Evolutionary conservation across 2,888 invertebrate species (phyloP), one percentile per base, ranked within the genome.

Genomic region (Mongoloraphidia duomilia): DNA sequence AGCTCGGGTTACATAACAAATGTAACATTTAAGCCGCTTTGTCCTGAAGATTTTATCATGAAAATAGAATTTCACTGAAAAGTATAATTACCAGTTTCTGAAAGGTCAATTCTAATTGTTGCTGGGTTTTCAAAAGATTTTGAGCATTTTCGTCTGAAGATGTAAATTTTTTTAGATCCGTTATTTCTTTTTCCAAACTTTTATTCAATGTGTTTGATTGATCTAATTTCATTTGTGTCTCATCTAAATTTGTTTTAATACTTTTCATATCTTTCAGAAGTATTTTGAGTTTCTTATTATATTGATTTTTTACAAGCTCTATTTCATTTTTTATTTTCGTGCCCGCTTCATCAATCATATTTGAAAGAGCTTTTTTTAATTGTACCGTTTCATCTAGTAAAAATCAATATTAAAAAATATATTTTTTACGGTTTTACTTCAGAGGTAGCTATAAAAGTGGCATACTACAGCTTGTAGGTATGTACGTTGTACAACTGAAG

Each of bases 261-360:
- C 71, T 71, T 55, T 72, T 72, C 10, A 80, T 72, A 54, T 80
- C 77, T 9, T 67, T 59, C 12, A 73, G 58, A 66, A 79, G 72
- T 44, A 73, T 74, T 43, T 76, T 67, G 11, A 76, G 62, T 60
- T 77, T 80, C 45, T 74, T 74, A 34, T 75, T 73, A 55, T 77
- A 78, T 53, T 72, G 73, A 3, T 73, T 68, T 59, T 72, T 79
- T 0, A 78, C 62, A 46, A 69, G 68, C 6, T 70, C 70, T 44
- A 80, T 65, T 62, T 85, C 80, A n/a, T 60, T 67, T 56, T 76
- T 76, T 38, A 76, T 70, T 52, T 70, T 72, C 1, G 65, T 60
- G 51, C 77, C 75, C 1, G 76, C 71, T 45, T 79, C 75, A 38
- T 72, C 71, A 60, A 76, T 71, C 0, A 77, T 66, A 46, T 69